A percentile compares a stretch with the other conserved stretches of the same genome.
Evolutionary conservation across 2,113 vertebrate species (phyloP).

Genomic region (Gobius niger): DNA sequence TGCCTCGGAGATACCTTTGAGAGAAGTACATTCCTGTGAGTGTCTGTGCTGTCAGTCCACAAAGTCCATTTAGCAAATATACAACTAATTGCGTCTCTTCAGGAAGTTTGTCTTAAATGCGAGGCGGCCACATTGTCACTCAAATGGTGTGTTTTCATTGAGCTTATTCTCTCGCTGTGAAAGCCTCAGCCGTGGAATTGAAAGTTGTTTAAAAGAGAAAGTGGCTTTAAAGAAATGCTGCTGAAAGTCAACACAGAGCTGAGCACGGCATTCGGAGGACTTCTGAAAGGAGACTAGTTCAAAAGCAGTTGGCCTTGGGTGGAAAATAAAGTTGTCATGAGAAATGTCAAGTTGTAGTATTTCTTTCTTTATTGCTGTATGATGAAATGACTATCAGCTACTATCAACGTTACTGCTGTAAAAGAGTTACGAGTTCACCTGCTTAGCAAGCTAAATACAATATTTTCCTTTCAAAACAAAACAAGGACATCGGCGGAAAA

Average conservation of each 20-base stretch:
- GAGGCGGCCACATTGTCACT: constrained; percentile 21
- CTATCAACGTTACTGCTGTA: too few species aligned
- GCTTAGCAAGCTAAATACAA: too few species aligned
- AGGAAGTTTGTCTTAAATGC: constrained; percentile 22
- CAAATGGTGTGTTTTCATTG: constrained; percentile 32
- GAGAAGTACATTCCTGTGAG: background rate
- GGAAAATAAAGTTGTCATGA: constrained; percentile 14
- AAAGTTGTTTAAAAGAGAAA: constrained; percentile 33
- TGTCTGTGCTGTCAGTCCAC: background rate
- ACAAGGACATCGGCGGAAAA: too few species aligned
- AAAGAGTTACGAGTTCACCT: too few species aligned
- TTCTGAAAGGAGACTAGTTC: constrained; percentile 25
- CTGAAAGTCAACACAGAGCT: constrained; percentile 33
- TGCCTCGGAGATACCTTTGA: too few species aligned
- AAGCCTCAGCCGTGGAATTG: constrained; percentile 28
- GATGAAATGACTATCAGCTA: background rate
- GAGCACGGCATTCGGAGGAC: constrained; percentile 27
- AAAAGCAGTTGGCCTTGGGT: constrained; percentile 6
- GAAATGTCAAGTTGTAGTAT: background rate
- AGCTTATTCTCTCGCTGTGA: constrained; percentile 32
- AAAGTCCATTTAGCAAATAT: background rate
- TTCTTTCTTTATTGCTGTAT: background rate
- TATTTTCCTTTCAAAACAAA: too few species aligned
- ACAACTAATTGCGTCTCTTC: constrained; percentile 39
- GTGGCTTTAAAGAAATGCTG: constrained; percentile 38